phyloP scores from a whole-genome alignment of 2,113 vertebrate genomes.

The Lathamus discolor region DNA sequence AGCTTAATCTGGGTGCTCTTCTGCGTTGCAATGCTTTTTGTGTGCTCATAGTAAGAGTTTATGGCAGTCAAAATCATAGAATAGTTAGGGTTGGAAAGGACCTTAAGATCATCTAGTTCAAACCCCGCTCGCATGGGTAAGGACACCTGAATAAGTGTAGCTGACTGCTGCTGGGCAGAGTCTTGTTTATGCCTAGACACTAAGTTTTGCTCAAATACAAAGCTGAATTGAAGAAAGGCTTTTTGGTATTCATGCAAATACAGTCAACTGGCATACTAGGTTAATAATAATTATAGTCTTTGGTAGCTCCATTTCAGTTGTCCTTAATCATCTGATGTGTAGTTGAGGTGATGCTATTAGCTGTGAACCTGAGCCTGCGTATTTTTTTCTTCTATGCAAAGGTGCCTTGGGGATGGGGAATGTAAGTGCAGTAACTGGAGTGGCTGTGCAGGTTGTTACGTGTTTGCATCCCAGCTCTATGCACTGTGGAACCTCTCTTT shows the following conservation, averaged over 20 bases:
- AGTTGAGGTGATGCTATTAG: neutral
- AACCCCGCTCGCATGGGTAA: neutral
- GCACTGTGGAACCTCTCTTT: rapidly evolving
- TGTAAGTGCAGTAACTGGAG: neutral
- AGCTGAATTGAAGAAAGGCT: neutral
- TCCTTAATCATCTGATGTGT: neutral
- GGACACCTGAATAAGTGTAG: neutral
- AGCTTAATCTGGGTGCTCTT: neutral
- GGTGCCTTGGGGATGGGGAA: neutral
- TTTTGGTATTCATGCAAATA: neutral
- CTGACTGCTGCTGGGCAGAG: neutral
- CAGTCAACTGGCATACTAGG: neutral
- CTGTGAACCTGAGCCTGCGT: neutral
- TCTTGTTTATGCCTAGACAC: neutral
- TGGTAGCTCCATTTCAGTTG: neutral
- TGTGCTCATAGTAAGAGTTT: neutral
- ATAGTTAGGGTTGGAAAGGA: neutral
- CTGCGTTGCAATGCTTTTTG: neutral
- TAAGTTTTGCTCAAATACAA: neutral
- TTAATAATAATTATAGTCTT: neutral
- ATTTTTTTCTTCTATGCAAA: neutral
- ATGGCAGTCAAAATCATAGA: neutral
- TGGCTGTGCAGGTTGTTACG: neutral
- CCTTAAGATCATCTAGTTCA: neutral
- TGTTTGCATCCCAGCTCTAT: neutral